Percentiles rank a stretch among this genome's conserved stretches.
phyloP scores from a whole-genome alignment of 2,888 invertebrate genomes.

The Amblyjoppa fuscipennis region DNA sequence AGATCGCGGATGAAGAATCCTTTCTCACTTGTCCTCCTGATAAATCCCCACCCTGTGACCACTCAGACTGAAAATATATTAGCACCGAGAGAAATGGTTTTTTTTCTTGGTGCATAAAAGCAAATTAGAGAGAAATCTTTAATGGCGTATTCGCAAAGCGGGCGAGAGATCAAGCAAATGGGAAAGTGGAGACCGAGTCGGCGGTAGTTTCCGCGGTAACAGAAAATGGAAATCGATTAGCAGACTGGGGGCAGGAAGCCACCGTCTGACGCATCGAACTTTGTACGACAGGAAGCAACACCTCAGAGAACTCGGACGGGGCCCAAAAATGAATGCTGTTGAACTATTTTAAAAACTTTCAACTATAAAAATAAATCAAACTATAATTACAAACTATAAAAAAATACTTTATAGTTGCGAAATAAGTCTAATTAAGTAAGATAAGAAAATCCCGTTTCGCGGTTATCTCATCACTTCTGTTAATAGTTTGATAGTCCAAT shows the following conservation, averaged over 20 bases:
- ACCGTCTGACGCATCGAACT: conserved; percentile 18
- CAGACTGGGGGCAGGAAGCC: conserved; percentile 25
- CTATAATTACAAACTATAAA: no score
- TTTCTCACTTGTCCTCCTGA: neutral
- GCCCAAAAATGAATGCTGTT: neutral
- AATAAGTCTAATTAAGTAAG: no score
- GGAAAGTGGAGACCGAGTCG: conserved; percentile 14
- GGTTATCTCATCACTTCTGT: no score
- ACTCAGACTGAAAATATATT: conserved; percentile 5
- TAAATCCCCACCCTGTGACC: neutral
- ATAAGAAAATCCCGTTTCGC: no score
- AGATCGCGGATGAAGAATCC: conserved; percentile 55
- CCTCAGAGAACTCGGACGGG: conserved; percentile 25
- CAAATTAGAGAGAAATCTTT: neutral
- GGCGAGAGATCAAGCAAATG: conserved; percentile 12
- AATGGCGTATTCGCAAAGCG: neutral
- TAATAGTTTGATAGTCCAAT: no score
- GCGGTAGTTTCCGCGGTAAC: neutral
- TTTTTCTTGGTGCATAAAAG: neutral
- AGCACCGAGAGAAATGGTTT: neutral
- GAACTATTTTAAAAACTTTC: no score
- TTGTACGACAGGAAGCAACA: conserved; percentile 30
- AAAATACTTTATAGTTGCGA: no score
- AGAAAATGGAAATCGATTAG: conserved; percentile 57
- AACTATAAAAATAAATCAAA: no score